Percentiles rank a stretch among this genome's conserved stretches.
Evolutionary conservation across 2,797 vertebrate species (phyloP).

Genomic region (Iguana delicatissima): DNA sequence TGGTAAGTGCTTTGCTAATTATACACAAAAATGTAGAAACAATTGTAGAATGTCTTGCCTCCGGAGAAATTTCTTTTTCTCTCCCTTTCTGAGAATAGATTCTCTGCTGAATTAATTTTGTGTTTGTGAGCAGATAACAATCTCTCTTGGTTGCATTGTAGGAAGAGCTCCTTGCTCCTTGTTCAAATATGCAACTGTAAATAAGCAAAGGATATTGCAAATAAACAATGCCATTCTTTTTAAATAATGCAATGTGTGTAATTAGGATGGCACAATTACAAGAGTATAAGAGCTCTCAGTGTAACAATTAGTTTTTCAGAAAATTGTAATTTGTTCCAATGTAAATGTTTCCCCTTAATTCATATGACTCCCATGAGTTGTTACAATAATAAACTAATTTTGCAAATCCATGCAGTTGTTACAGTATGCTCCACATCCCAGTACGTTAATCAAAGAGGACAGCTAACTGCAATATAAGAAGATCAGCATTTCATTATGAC

Average conservation of each 20-base stretch:
- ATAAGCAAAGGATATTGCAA: conserved; percentile 82
- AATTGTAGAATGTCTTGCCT: conserved; percentile 83
- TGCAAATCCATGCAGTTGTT: conserved; percentile 68
- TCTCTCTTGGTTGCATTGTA: conserved; percentile 76
- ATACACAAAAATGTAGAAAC: conserved; percentile 83
- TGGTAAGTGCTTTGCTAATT: conserved; percentile 85
- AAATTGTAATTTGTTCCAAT: conserved; percentile 84
- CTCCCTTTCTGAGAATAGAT: conserved; percentile 75
- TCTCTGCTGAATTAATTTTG: conserved; percentile 79
- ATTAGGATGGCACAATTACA: conserved; percentile 83
- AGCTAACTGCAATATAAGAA: conserved; percentile 64
- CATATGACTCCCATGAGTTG: conserved; percentile 82
- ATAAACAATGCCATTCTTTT: conserved; percentile 81
- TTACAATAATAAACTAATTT: conserved; percentile 77
- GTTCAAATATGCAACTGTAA: conserved; percentile 84
- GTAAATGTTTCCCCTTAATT: conserved; percentile 83
- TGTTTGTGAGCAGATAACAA: conserved; percentile 80
- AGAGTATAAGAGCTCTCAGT: conserved; percentile 77
- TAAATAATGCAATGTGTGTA: conserved; percentile 81
- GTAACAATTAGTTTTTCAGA: conserved; percentile 83
- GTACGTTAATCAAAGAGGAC: conserved; percentile 73
- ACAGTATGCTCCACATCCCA: conserved; percentile 53
- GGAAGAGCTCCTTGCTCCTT: conserved; percentile 79
- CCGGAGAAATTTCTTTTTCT: conserved; percentile 80
- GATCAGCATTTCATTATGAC: conserved; percentile 66